phyloP scores from a whole-genome alignment of 30 jellyfish, hydroid and myxozoan genomes.

The Hydractinia echinata region DNA sequence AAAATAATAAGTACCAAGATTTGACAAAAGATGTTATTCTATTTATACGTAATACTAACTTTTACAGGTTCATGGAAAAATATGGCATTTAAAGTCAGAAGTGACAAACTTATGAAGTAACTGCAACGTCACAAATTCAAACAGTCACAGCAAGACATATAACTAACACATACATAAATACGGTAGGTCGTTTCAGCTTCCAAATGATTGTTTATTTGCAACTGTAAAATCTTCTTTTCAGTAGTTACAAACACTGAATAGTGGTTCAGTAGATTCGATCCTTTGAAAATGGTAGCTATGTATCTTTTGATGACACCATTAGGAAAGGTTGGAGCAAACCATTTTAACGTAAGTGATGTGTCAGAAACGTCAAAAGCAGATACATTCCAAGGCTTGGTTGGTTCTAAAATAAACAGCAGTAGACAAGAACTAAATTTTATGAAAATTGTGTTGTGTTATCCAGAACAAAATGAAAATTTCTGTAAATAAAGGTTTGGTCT shows the following conservation, averaged over 20 bases:
- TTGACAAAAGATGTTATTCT: too few relatives aligned
- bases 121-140: neutral
- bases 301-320: constrained; percentile 24
- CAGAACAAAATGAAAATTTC: too few relatives aligned
- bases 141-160: neutral
- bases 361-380: neutral
- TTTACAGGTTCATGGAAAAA: too few relatives aligned
- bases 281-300: neutral
- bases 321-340: constrained; percentile 27
- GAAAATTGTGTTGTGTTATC: too few relatives aligned
- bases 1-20: too few relatives aligned
- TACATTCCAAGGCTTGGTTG: constrained; percentile 12
- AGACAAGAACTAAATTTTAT: too few relatives aligned
- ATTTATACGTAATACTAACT: too few relatives aligned
- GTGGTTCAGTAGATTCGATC: neutral
- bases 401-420: neutral
- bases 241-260: neutral
- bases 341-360: constrained; percentile 13
- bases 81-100: neutral
- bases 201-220: neutral
- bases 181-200: constrained; percentile 17
- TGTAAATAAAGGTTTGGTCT: too few relatives aligned
- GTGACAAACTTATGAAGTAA: neutral
- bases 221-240: neutral
- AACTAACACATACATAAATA: neutral